Evolutionary conservation across 2,797 vertebrate genomes (phyloP).

Genomic region (Ctenochaetus hawaiiensis): DNA sequence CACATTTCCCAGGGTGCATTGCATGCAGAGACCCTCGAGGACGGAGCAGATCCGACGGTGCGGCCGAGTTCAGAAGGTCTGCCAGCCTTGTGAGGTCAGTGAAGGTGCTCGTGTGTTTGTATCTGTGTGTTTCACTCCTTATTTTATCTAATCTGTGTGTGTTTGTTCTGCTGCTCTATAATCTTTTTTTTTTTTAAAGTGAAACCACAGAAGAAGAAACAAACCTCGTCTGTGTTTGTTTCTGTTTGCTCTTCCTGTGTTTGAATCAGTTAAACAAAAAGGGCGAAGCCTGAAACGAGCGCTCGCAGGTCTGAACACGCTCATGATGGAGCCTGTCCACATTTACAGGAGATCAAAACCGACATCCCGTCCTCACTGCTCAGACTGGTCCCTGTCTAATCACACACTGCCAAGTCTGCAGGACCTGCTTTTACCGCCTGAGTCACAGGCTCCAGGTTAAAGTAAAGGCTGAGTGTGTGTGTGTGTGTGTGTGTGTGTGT

Average conservation of each 20-base stretch:
- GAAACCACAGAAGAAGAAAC: not conserved
- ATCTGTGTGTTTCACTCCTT: conserved; percentile 13
- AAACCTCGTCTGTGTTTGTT: conserved; percentile 28
- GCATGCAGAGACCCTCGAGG: conserved; percentile 34
- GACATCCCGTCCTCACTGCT: conserved; percentile 2
- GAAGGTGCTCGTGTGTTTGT: not conserved
- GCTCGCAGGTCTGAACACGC: conserved; percentile 41
- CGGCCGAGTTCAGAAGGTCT: conserved; percentile 18
- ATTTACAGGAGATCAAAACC: conserved; percentile 21
- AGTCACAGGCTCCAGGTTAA: not conserved
- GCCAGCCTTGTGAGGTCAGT: conserved; percentile 5
- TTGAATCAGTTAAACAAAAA: not conserved
- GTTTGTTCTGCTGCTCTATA: too few species aligned
- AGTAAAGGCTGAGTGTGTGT: not conserved
- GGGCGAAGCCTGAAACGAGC: not conserved
- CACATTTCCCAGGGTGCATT: conserved; percentile 45
- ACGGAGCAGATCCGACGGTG: conserved; percentile 13
- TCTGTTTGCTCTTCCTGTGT: conserved; percentile 8
- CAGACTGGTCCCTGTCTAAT: conserved; percentile 18
- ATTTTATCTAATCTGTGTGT: not conserved
- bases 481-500: not conserved
- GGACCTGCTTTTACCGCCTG: not conserved
- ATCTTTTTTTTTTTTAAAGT: not conserved
- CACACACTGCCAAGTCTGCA: not conserved
- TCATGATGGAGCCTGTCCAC: not conserved